Evolutionary conservation across 2,888 invertebrate genomes (phyloP).

Genomic region (Heliconius charithonia): DNA sequence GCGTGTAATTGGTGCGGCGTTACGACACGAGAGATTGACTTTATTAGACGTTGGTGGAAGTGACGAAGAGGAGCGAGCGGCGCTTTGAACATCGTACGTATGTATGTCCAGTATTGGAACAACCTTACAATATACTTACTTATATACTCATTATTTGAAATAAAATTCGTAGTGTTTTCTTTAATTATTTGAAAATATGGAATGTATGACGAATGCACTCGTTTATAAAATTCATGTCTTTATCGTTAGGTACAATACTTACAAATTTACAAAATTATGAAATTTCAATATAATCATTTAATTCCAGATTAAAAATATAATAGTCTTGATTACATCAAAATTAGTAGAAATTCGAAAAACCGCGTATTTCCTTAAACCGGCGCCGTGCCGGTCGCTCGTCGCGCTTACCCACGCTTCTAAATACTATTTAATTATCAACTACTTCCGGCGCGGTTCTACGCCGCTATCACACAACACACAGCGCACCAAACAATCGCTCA

Average conservation of each 20-base stretch:
- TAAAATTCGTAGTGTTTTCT: too few relatives aligned
- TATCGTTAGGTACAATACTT: too few relatives aligned
- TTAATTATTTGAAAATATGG: too few relatives aligned
- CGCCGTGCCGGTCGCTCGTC: constrained; percentile 12
- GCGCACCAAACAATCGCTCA: constrained; percentile 32
- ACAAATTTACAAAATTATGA: too few relatives aligned
- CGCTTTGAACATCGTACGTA: not conserved
- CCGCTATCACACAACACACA: constrained; percentile 18
- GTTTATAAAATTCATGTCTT: too few relatives aligned
- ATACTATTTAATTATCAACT: constrained; percentile 60
- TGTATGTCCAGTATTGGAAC: too few relatives aligned
- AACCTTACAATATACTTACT: too few relatives aligned
- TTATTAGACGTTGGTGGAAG: constrained; percentile 29
- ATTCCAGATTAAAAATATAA: too few relatives aligned
- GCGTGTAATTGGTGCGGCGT: constrained; percentile 58
- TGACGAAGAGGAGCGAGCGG: constrained; percentile 8
- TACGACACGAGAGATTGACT: constrained; percentile 40
- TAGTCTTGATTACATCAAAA: too few relatives aligned
- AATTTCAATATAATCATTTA: too few relatives aligned
- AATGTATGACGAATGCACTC: too few relatives aligned
- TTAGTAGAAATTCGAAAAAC: not conserved
- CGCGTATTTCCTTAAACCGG: not conserved
- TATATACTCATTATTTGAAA: too few relatives aligned
- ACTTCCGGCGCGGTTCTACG: constrained; percentile 49
- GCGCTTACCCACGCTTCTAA: constrained; percentile 49